These are phyloP conservation scores for Cacatua alba DNA, from an alignment of 2,113 vertebrate species.

Conservation along the genomic window DNA sequence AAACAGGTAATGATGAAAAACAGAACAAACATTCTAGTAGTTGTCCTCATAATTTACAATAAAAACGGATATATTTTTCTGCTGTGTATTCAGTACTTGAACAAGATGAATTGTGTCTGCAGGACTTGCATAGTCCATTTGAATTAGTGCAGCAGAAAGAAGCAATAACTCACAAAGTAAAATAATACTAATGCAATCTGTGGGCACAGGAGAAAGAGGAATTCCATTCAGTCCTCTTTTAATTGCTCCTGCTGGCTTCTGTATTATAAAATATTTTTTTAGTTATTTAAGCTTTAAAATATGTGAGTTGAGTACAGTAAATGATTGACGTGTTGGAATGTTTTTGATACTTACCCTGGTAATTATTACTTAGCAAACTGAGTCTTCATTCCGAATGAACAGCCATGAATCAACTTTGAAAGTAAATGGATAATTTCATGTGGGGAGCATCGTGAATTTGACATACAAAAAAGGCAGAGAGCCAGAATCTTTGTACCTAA, in stretches of 20 bases:
- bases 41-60: not conserved
- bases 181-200: not conserved
- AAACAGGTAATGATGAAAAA: not conserved
- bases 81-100: not conserved
- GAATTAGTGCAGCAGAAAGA: slow-evolving; percentile 10
- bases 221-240: not conserved
- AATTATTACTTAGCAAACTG: slow-evolving; percentile 30
- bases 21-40: not conserved
- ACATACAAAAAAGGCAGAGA: not conserved
- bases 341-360: slow-evolving; percentile 36
- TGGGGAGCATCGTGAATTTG: not conserved
- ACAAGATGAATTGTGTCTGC: not conserved
- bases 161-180: not conserved
- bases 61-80: not conserved
- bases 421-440: not conserved
- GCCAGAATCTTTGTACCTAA: not conserved
- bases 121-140: not conserved
- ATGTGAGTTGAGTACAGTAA: slow-evolving; percentile 48
- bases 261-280: not conserved
- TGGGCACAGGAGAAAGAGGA: not conserved
- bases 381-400: not conserved
- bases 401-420: not conserved
- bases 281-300: slow-evolving; percentile 41
- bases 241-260: not conserved
- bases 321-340: slow-evolving; percentile 18